Evolutionary conservation across 2,888 invertebrate genomes (phyloP).

Genomic region (Coecobrya sp.): DNA sequence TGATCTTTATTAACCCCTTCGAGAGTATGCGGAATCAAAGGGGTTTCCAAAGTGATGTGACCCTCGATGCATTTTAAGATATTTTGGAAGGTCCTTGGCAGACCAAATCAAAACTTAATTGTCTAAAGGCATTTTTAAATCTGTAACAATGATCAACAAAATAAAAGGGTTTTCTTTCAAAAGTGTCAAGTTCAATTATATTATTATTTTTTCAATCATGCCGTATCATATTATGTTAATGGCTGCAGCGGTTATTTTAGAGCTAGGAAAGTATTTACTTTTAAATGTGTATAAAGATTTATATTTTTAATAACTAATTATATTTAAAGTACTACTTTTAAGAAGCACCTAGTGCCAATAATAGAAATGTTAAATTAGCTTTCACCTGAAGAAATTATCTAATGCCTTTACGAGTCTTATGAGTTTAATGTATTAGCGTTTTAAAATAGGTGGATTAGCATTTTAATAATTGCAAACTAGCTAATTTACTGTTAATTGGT

Average conservation of each 20-base stretch:
- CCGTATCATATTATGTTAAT: not conserved
- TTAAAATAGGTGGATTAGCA: too few species aligned
- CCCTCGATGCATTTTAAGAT: conserved; percentile 67
- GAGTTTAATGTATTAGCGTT: too few species aligned
- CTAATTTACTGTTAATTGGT: too few species aligned
- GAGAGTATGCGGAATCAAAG: conserved; percentile 51
- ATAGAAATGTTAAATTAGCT: too few species aligned
- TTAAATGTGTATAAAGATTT: too few species aligned
- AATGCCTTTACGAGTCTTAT: too few species aligned
- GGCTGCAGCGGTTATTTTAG: not conserved
- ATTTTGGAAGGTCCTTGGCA: conserved; percentile 51
- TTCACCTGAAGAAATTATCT: too few species aligned
- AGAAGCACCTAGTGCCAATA: too few species aligned
- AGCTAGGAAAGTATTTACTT: not conserved
- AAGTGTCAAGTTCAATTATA: not conserved
- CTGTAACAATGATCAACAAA: conserved; percentile 43
- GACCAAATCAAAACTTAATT: conserved; percentile 67
- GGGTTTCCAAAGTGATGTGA: conserved; percentile 51
- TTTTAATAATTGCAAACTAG: too few species aligned
- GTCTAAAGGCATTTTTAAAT: conserved; percentile 42
- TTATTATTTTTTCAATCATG: not conserved
- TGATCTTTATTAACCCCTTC: conserved; percentile 60
- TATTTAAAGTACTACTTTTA: too few species aligned
- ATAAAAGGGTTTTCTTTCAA: conserved; percentile 28
- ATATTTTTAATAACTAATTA: too few species aligned